Base-by-base conservation (phyloP, 2,797 vertebrate genomes). In the Molothrus aeneus region DNA sequence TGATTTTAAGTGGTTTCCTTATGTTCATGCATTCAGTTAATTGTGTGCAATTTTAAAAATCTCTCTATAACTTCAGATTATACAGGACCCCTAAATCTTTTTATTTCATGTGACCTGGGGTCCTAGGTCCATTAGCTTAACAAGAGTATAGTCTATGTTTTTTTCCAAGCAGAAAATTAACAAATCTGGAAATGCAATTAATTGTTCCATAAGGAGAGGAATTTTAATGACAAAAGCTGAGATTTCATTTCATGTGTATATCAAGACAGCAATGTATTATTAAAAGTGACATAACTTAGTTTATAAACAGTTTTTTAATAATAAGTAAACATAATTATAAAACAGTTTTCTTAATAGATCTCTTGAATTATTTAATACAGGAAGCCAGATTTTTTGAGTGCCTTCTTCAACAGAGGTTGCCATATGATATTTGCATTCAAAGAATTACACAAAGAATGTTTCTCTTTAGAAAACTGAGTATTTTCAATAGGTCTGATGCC, bases 251-350 rank as follows among this genome's bases (percentile, higher is more conserved):
- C 9, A 24, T 77, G 88, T 85, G 18, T 91, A 14, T 69, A 80
- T 56, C 10, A 51, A 83, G 38, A 56, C 17, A 68, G 15, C 14
- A 70, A 72, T 81, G 24, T 63, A 31, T 51, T 90, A 80, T 53
- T 96, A 34, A 91, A 93, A 96, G 28, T 48, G 12, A 64, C 80
- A 93, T 91, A 95, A 94, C 54, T 87, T 89, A 65, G 31, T 91
- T 78, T 69, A 94, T 96, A 95, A 96, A 86, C 26, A 66, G 31
- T 40, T 69, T 80, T 94, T 61, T 15, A 48, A 93, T 22, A 91
- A 88, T 70, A 81, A 71, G 13, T 83, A 96, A 96, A 94, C 22
- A 1, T 69, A 74, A 28, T 88, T 95, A 83, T 94, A 93, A 95
- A 95, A 25, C 9, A 66, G 28, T 66, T 88, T 83, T 66, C 88